Evolutionary conservation across 2,888 invertebrate genomes (phyloP).

Genomic region (Parnassius mnemosyne): DNA sequence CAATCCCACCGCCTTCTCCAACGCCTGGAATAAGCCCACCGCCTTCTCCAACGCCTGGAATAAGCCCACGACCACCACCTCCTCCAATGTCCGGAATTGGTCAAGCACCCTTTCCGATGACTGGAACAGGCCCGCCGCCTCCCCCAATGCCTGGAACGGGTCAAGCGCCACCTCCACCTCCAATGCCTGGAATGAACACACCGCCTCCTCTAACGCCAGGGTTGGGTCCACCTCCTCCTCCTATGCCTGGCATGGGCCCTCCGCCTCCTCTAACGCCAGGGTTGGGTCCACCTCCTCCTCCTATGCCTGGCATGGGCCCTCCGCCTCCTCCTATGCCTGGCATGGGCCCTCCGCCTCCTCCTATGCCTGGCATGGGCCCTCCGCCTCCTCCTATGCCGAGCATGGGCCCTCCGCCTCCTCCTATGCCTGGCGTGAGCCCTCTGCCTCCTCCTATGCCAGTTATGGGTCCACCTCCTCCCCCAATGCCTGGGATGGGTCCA

Average conservation of each 20-base stretch:
- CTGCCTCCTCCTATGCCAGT: constrained; percentile 49
- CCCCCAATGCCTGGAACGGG: constrained; percentile 59
- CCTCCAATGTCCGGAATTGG: constrained; percentile 59
- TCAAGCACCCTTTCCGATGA: constrained; percentile 52
- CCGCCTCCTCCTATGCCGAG: constrained; percentile 47
- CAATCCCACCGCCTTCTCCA: constrained; percentile 54
- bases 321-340: constrained; percentile 62
- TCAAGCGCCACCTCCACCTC: constrained; percentile 60
- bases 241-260: constrained; percentile 51
- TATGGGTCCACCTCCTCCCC: constrained; percentile 53
- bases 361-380: constrained; percentile 54
- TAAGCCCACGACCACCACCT: constrained; percentile 49
- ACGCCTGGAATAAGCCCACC: constrained; percentile 50
- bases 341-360: constrained; percentile 50
- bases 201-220: constrained; percentile 57
- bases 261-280: constrained; percentile 46
- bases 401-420: constrained; percentile 38
- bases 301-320: constrained; percentile 52
- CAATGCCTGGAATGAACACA: constrained; percentile 54
- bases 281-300: constrained; percentile 52
- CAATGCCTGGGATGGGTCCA: constrained; percentile 53
- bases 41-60: constrained; percentile 58
- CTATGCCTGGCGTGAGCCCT: constrained; percentile 51
- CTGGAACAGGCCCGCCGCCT: constrained; percentile 44
- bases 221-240: constrained; percentile 38